Base-by-base conservation (phyloP, 2,797 vertebrate genomes). In the Tenualosa ilisha region DNA sequence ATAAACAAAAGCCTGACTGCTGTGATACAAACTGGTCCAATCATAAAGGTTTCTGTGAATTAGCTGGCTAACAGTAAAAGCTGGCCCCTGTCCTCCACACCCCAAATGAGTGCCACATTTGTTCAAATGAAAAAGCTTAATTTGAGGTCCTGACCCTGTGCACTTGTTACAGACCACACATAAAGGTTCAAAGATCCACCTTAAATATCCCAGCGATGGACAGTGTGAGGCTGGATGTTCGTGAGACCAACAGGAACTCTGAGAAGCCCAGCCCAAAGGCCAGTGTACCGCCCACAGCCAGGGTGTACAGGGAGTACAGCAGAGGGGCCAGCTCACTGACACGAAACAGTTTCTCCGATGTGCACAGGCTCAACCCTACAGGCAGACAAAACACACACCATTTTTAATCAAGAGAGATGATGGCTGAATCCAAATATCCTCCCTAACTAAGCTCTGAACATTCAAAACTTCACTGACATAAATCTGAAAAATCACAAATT, bases 161-260 rank as follows among this genome's bases (percentile, higher is more conserved):
- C 7, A 49, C 46, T 49, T 49, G 31, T 9, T 51, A 20, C 5
- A 56, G 53, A 56, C 53, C 17, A 20, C 15, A 20, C 15, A 13
- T 31, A 9, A 15, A 5, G 56, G n/a, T 2, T 9, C 12, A 26
- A n/a, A 50, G 11, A 17, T 85, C 83, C 92, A 98, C 98, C 97
- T 99, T 99, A 91, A 99, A 98, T 88, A 99, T 97, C 87, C 98
- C 98, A 26, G 98, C 96, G 82, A 99, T 96, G 88, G 98, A 99
- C 50, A 99, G 93, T 0, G 97, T 98, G 88, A 99, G 97, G 93
- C 98, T 97, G 89, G 98, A 99, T 31, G 98, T 98, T 84, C 96
- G 94, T 82, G 98, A 98, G 87, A 99, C 97, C 24, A 99, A 93
- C 84, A 99, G 96, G 92, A 99, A 99, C 93, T 99, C 98, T 0